Base-by-base conservation (phyloP, 1,140 invertebrate genomes). In the Pemphigus obesinymphae region DNA sequence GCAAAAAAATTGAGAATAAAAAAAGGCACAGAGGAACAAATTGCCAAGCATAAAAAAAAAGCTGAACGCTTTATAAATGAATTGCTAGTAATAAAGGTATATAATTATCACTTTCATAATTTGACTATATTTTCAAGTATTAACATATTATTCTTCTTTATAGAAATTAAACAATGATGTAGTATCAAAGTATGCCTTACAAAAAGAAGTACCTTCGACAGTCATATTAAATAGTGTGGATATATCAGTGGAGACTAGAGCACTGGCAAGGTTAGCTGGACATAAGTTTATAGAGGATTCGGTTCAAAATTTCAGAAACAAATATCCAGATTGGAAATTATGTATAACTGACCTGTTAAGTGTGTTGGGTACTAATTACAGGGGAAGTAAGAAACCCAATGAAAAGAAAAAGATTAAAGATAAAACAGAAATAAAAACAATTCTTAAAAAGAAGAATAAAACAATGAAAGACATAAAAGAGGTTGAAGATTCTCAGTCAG, bases 271-370 rank as follows among this genome's bases (percentile, higher is more conserved):
- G 23, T 75, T 82, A 50, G 53, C 73, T 15, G 75, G 58, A 26
- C 53, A 82, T 53, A 82, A 78, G 23, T 68, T 78, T 80, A 66
- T 82, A n/a, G 17, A 23, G 4, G 23, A 75, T 31, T 10, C 43
- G 23, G 7, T 82, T 20, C 34, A 72, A 72, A 55, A 11, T 10
- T 83, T 83, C 29, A 82, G 68, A 81, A 63, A 45, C 11, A 58
- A 82, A 63, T 83, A 85, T 73, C 82, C 84, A 29, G 72, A 70
- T 29, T 87, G 86, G 86, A 83, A 84, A 13, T 82, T 84, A 5
- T 84, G 85, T 17, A 84, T 87, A 50, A 53, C n/a, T 20, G 82
- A 83, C 20, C 17, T 83, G 4, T 68, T 83, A 23, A 83, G 78
- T 81, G 66, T 55, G 3, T 83, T 83, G 31, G 82, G 78, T 31